Base-by-base conservation (phyloP, 2,113 vertebrate genomes). In the Gavia stellata region DNA sequence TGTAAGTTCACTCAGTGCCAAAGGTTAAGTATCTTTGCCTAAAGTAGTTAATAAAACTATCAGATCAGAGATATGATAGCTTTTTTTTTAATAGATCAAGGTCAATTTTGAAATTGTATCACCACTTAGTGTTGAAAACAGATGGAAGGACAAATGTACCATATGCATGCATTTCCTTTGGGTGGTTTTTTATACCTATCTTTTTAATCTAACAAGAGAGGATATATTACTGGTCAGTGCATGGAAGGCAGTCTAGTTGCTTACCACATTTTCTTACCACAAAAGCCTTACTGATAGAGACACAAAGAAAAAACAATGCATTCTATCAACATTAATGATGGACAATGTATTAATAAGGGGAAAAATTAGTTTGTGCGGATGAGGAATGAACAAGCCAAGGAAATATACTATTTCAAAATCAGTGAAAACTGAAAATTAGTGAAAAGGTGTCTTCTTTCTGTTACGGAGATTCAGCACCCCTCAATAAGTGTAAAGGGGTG, bases 221-320 rank as follows among this genome's bases (percentile, higher is more conserved):
- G 16, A 61, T 4, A 26, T 38, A 31, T 21, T 68, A 26, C 11
- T 45, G 23, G 25, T 72, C 42, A 65, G 7, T 28, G 9, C 12
- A 34, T 70, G 29, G 17, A 61, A 73, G 6, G 8, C 15, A 34
- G 3, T 31, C 10, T 42, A 49, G 1, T 38, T 72, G 93, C 28
- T 79, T 34, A 49, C 12, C 49, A 19, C 3, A 31, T 26, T 63
- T 86, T n/a, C n/a, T n/a, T n/a, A n/a, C n/a, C n/a, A 44, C 6
- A 36, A 47, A 83, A 86, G 3, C 5, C 10, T 50, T 38, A 38
- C 6, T 44, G 12, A n/a, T 11, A 75, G 7, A 70, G 14, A 74
- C 0, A 1, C 2, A 26, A 81, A 34, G 6, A 20, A 61, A 44
- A 50, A 34, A 21, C 3, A 59, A 61, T 20, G 9, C 14, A 45